Percentiles rank a stretch among this genome's conserved stretches.
Evolutionary conservation across 2,797 vertebrate species (phyloP).

Genomic region (Xenops minutus): DNA sequence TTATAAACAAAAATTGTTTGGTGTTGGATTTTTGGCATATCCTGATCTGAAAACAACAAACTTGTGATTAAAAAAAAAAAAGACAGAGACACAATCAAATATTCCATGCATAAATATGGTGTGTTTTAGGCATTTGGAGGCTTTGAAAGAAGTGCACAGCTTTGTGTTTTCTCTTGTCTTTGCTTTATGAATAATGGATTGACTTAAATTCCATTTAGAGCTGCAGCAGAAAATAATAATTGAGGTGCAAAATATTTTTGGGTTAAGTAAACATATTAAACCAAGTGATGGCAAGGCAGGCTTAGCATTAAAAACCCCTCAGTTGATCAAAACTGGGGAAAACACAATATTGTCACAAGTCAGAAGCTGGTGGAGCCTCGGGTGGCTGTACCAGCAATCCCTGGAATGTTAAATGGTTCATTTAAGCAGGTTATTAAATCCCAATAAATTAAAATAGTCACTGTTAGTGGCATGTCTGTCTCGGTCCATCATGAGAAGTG

Average conservation of each 20-base stretch:
- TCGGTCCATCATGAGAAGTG: slow-evolving; percentile 34
- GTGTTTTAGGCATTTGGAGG: slow-evolving; percentile 71
- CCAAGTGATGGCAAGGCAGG: slow-evolving; percentile 41
- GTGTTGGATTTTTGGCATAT: slow-evolving; percentile 78
- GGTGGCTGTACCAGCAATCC: slow-evolving; percentile 4
- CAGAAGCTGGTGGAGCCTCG: slow-evolving; percentile 15
- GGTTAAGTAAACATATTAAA: slow-evolving; percentile 71
- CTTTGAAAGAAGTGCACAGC: slow-evolving; percentile 70
- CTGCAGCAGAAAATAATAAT: slow-evolving; percentile 67
- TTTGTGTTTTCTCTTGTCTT: slow-evolving; percentile 75
- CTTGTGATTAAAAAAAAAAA: slow-evolving; percentile 64
- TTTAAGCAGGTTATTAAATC: slow-evolving; percentile 56
- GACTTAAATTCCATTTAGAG: slow-evolving; percentile 66
- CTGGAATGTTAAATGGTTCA: slow-evolving; percentile 57
- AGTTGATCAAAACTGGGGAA: slow-evolving; percentile 55
- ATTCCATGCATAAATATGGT: slow-evolving; percentile 76
- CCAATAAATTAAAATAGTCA: slow-evolving; percentile 54
- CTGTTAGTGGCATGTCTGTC: slow-evolving; percentile 36
- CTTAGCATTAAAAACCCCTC: slow-evolving; percentile 54
- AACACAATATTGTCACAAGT: slow-evolving; percentile 25
- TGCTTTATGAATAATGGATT: slow-evolving; percentile 76
- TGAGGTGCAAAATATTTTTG: slow-evolving; percentile 66
- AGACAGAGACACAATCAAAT: slow-evolving; percentile 58
- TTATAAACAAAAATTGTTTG: slow-evolving; percentile 81
- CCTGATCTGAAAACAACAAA: slow-evolving; percentile 76